phyloP scores from a whole-genome alignment of 2,113 vertebrate species.

The Lota lota region DNA sequence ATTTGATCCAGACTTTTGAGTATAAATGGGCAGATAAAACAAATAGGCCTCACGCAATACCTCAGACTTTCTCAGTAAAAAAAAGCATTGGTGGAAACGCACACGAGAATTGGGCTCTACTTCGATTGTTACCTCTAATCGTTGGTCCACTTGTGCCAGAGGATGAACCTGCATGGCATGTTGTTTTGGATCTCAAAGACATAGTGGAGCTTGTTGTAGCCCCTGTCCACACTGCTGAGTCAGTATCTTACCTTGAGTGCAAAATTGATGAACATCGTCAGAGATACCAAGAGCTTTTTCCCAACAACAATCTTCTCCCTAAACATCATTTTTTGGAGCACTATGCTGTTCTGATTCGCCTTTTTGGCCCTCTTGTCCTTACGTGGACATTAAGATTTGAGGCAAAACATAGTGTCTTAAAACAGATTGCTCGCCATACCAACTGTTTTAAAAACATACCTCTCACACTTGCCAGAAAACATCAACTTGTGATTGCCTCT shows the following conservation, averaged over 20 bases:
- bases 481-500: slow-evolving; percentile 26
- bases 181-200: slow-evolving; percentile 14
- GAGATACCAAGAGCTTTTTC: slow-evolving; percentile 19
- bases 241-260: slow-evolving; percentile 19
- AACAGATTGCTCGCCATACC: slow-evolving; percentile 10
- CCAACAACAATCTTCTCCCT: slow-evolving; percentile 4
- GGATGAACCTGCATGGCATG: slow-evolving; percentile 24
- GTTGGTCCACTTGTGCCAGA: slow-evolving; percentile 21
- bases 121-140: slow-evolving; percentile 23
- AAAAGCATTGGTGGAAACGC: no score
- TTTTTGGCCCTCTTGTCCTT: slow-evolving; percentile 17
- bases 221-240: slow-evolving; percentile 24
- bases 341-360: slow-evolving; percentile 11
- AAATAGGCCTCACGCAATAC: slow-evolving; percentile 15
- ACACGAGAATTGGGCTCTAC: no score
- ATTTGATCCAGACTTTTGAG: slow-evolving; percentile 1
- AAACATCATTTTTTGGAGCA: slow-evolving; percentile 23
- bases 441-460: slow-evolving; percentile 22
- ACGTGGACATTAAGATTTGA: slow-evolving; percentile 7
- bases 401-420: slow-evolving; percentile 17
- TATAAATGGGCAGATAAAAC: slow-evolving; percentile 23
- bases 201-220: no score
- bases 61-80: not conserved
- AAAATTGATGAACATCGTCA: slow-evolving; percentile 30
- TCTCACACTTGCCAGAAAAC: not conserved